Conservation (phyloP, 2,888 invertebrate species). For the Agrenia bidenticulata region DNA sequence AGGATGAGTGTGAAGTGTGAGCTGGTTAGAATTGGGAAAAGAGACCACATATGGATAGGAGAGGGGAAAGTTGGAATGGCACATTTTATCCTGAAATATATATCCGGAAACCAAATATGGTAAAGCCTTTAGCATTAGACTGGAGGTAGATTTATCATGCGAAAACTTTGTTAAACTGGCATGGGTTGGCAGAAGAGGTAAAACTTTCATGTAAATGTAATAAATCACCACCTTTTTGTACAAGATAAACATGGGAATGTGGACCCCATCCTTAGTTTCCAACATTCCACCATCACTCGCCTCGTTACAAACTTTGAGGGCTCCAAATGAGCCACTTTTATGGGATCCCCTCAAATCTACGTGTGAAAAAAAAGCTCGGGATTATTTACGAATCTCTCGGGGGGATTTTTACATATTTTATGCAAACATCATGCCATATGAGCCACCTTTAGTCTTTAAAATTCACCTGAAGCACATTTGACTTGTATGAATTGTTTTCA, state of each 20-base stretch:
- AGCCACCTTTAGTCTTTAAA: conserved; percentile 17
- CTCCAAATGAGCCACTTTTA: conserved; percentile 15
- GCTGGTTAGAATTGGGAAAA: background rate
- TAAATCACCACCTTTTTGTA: conserved; percentile 66
- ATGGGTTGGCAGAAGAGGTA: conserved; percentile 20
- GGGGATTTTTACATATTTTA: conserved; percentile 22
- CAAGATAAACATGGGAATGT: conserved; percentile 93
- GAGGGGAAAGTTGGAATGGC: conserved; percentile 20
- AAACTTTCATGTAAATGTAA: conserved; percentile 24
- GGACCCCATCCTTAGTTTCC: conserved; percentile 83
- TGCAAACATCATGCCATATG: conserved; percentile 14
- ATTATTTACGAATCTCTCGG: conserved; percentile 19
- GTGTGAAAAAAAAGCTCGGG: conserved; percentile 21
- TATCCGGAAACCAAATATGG: conserved; percentile 21
- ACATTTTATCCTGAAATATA: conserved; percentile 20
- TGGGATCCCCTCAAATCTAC: conserved; percentile 17
- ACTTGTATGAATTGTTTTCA: conserved; percentile 23
- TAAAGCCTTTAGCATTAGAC: conserved; percentile 2
- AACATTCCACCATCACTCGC: conserved; percentile 53
- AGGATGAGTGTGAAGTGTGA: background rate
- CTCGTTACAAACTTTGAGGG: conserved; percentile 18
- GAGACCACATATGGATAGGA: conserved; percentile 21
- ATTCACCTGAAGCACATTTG: conserved; percentile 24
- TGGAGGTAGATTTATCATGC: conserved; percentile 17
- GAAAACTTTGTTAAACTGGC: conserved; percentile 24